Percentiles rank a stretch among this genome's conserved stretches.
Conservation (phyloP, 2,113 vertebrate species). For the Mionectes macconnelli region DNA sequence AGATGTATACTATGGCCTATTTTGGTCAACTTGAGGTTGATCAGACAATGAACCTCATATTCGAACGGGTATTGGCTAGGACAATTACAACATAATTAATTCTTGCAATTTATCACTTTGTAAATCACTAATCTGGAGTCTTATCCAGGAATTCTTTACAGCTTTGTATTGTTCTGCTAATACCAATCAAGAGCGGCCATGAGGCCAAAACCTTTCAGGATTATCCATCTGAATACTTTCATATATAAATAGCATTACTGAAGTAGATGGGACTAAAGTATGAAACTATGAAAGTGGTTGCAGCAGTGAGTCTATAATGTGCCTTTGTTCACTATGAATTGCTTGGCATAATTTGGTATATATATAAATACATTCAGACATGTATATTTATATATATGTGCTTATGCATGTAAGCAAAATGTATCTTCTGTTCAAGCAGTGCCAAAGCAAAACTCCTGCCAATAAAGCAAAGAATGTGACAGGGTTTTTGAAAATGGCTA, state of each 20-base stretch:
- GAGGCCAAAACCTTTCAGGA: background rate
- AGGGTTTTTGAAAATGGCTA: background rate
- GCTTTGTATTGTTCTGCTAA: background rate
- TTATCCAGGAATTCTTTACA: background rate
- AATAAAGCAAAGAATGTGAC: background rate
- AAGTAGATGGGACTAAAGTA: background rate
- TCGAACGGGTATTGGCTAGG: background rate
- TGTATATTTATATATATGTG: background rate
- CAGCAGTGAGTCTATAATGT: background rate
- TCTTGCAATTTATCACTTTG: slow-evolving; percentile 23
- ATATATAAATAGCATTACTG: background rate
- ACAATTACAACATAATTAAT: slow-evolving; percentile 16
- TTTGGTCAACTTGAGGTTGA: slow-evolving; percentile 31
- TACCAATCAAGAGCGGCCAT: background rate
- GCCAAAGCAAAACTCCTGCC: background rate
- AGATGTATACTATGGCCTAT: slow-evolving; percentile 18
- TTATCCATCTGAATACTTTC: background rate
- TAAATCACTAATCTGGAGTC: background rate
- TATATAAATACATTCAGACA: background rate
- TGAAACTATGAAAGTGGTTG: background rate
- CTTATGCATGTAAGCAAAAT: background rate
- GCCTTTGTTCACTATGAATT: background rate
- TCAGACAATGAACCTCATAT: background rate
- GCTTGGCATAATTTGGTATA: background rate
- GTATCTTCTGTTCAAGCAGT: background rate